Conservation (phyloP, 2,888 invertebrate species). For the Chymomyza amoena region DNA sequence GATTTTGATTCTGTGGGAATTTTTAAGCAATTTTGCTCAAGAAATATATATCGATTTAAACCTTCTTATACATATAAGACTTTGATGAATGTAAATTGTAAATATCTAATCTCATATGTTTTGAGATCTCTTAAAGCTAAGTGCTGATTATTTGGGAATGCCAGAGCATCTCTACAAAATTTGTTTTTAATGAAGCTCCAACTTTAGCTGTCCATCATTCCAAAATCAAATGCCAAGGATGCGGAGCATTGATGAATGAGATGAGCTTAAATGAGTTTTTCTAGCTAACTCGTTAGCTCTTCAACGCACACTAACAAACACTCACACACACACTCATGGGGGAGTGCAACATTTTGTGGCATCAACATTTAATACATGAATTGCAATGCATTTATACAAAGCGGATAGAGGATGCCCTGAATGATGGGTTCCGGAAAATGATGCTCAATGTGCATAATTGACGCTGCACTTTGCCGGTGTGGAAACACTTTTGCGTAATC, state of each 20-base stretch:
- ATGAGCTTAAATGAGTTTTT: constrained; percentile 36
- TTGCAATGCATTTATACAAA: background rate
- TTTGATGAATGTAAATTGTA: no score
- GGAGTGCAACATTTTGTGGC: background rate
- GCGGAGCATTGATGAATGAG: constrained; percentile 36
- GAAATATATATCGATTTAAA: no score
- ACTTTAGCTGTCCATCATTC: background rate
- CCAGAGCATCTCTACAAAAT: background rate
- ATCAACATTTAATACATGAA: background rate
- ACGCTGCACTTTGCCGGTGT: constrained; percentile 6
- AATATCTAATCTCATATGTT: no score
- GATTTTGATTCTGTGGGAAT: no score
- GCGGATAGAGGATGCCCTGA: no score
- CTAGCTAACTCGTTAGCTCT: background rate
- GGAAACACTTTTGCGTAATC: constrained; percentile 9
- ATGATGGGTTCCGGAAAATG: background rate
- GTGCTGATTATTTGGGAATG: background rate
- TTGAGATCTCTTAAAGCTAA: no score
- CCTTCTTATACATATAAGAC: no score
- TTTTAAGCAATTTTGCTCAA: no score
- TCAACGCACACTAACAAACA: background rate
- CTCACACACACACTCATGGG: background rate
- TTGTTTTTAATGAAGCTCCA: constrained; percentile 31
- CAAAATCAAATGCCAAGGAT: constrained; percentile 16
- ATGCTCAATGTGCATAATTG: constrained; percentile 26